Evolutionary conservation across 2,113 vertebrate species (phyloP), one percentile per base, ranked within the genome.

Genomic region (Pelmatolapia mariae): DNA sequence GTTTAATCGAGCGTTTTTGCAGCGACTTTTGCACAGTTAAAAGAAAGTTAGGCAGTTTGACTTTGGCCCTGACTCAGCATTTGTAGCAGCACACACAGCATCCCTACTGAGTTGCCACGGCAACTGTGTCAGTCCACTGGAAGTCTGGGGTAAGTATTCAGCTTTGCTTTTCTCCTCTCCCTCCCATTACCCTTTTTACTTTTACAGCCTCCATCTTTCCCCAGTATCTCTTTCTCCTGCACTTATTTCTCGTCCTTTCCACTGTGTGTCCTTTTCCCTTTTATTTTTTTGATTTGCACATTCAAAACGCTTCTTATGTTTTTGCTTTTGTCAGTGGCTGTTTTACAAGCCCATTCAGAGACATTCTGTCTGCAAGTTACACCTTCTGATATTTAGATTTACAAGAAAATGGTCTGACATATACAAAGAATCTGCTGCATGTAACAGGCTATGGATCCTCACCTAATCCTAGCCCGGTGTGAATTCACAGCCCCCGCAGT

Each of bases 51-150:
- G 40, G 86, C 59, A 71, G 43, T 81, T 81, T 85, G 43, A 79
- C 45, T 81, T 86, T 29, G 31, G 52, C 81, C 19, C 61, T 88
- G 83, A 91, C 80, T 91, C 86, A 91, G 86, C 88, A 82, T 89
- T 89, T 71, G 13, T 80, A 54, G 83, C 76, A 84, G 82, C 57
- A 8, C 50, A 45, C 53, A 47, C 82, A 95, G 91, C 94, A 95
- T 95, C 94, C 82, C 93, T 50, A 12, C 76, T 66, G 66, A 82
- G 95, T 96, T 95, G 93, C 93, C 91, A 90, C 68, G 76, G 95
- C 90, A 95, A 96, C 95, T 52, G 79, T 81, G 57, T 85, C 87
- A 87, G 66, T 88, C 81, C 90, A 19, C 90, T 83, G 79, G 59
- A 90, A 88, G 78, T 82, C 92, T 95, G 92, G 92, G 93, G 95